Evolutionary conservation across 1,140 invertebrate genomes (phyloP), one percentile per base, ranked within the genome.

Genomic region (Drosophila santomea): DNA sequence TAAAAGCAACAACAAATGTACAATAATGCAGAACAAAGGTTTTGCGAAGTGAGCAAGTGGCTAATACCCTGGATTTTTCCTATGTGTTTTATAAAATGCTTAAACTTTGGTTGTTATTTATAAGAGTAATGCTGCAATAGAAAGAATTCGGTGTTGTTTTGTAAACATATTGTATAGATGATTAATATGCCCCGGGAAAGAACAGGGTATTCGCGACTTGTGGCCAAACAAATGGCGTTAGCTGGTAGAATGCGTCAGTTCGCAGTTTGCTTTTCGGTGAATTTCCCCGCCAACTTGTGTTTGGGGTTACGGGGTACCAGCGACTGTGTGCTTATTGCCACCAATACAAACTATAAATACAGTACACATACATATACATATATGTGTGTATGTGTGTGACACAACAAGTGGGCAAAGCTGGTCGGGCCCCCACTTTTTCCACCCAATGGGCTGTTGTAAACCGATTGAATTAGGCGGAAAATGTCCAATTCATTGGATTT

Each of bases 171-270:
- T 39, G 10, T 4, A 14, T 12, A 14, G 10, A 4, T 3, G 14
- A 4, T 14, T 4, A 4, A 23, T 59, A 68, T 52, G 25, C 12
- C 28, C 15, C 23, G n/a, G 3, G 0, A 20, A 2, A 15, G 20
- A 2, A 39, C 2, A 14, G 41, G 50, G 64, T 71, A 69, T 15
- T 23, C 10, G 7, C 17, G 32, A 69, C 41, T 57, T 69, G 32
- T 54, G 48, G 51, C 63, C 64, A 69, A 69, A 68, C 66, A 69
- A 69, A 47, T 67, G 62, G 50, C 66, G 63, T 68, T 69, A 47
- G 62, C 50, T 54, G 41, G 64, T 32, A 38, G 43, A 69, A 71
- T 71, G 67, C 67, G 64, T 71, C 64, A 71, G 64, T 57, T 69
- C 69, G 25, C 36, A 68, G 64, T 71, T 71, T 39, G 64, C 43